A percentile compares a stretch with the other conserved stretches of the same genome.
Evolutionary conservation across 2,113 vertebrate species (phyloP).

Genomic region (Sturnus vulgaris): DNA sequence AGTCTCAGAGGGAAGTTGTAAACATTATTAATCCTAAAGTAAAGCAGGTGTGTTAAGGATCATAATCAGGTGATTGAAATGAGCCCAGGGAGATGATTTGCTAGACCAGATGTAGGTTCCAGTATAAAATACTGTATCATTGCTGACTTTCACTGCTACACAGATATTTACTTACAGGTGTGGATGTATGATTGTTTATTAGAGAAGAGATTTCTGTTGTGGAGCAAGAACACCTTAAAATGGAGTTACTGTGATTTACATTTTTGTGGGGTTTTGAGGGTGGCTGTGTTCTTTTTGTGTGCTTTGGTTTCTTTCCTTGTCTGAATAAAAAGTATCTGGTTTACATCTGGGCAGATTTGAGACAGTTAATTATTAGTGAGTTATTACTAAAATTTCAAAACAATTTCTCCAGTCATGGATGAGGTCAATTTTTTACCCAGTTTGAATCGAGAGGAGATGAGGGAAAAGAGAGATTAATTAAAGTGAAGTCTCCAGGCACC

Average conservation of each 20-base stretch:
- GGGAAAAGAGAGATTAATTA: conserved; percentile 27
- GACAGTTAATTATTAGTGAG: not conserved
- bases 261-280: not conserved
- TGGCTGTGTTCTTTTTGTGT: not conserved
- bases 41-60: not conserved
- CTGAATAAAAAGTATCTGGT: not conserved
- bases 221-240: not conserved
- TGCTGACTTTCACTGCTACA: not conserved
- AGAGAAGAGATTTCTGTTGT: not conserved
- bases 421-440: not conserved
- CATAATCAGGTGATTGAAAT: not conserved
- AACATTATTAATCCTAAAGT: not conserved
- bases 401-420: not conserved
- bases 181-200: not conserved
- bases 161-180: rapidly evolving
- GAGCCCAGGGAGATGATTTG: not conserved
- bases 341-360: not conserved
- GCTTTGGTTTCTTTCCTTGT: not conserved
- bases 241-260: not conserved
- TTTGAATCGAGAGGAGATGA: not conserved
- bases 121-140: not conserved
- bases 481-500: not conserved
- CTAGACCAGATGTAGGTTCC: not conserved
- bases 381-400: not conserved
- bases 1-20: not conserved